phyloP scores from a whole-genome alignment of 2,797 vertebrate genomes.

The Mormyrus proboscirostris region DNA sequence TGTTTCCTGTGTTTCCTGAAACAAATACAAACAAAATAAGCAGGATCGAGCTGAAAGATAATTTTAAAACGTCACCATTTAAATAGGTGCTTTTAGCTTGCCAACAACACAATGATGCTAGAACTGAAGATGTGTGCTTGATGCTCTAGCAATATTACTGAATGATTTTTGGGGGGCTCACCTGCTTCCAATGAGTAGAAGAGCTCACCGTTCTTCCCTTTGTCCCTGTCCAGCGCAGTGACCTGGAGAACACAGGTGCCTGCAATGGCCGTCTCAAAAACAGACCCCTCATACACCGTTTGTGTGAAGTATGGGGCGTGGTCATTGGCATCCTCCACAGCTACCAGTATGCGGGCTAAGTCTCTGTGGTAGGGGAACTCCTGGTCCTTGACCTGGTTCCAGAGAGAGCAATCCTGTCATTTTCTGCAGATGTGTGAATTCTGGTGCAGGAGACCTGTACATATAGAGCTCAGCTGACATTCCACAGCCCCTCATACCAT shows the following conservation, averaged over 20 bases:
- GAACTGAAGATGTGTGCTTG: neutral
- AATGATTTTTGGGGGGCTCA: conserved; percentile 42
- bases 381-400: conserved; percentile 85
- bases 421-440: neutral
- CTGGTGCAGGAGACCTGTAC: neutral
- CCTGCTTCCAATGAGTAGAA: conserved; percentile 87
- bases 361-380: conserved; percentile 93
- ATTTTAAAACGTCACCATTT: neutral
- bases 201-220: conserved; percentile 81
- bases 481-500: conserved; percentile 67
- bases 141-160: neutral
- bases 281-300: conserved; percentile 73
- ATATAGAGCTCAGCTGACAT: neutral
- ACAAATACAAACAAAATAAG: conserved; percentile 34
- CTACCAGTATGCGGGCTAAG: conserved; percentile 77
- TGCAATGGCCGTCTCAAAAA: conserved; percentile 75
- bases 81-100: neutral
- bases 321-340: conserved; percentile 87
- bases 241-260: conserved; percentile 80
- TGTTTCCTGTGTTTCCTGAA: conserved; percentile 81
- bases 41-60: conserved; percentile 4
- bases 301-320: conserved; percentile 89
- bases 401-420: neutral
- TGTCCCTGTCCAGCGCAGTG: conserved; percentile 88
- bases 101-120: neutral